phyloP scores from a whole-genome alignment of 2,888 invertebrate species.

The Microctonus hyperodae region DNA sequence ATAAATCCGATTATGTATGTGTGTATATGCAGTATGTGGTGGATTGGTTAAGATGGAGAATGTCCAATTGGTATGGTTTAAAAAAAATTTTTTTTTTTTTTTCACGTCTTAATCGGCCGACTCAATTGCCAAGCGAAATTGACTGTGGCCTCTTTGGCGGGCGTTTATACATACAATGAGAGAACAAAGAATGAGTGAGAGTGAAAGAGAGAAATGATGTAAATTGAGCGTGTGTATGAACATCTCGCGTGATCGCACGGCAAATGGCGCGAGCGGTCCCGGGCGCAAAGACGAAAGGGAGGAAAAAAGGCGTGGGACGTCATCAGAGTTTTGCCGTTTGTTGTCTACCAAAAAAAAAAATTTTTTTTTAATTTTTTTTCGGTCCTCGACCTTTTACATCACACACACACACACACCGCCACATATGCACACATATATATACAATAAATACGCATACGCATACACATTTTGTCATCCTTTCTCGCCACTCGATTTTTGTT shows the following conservation, averaged over 20 bases:
- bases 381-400: slow-evolving; percentile 15
- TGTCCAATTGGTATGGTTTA: slow-evolving; percentile 32
- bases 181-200: neutral
- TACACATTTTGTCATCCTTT: neutral
- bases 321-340: slow-evolving; percentile 25
- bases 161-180: neutral
- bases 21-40: slow-evolving; percentile 9
- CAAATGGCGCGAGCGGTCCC: slow-evolving; percentile 12
- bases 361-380: neutral
- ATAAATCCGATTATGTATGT: neutral
- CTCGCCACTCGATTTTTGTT: neutral
- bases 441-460: neutral
- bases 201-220: neutral
- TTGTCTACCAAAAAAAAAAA: slow-evolving; percentile 1
- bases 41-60: slow-evolving; percentile 23
- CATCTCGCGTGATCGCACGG: slow-evolving; percentile 22
- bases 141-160: slow-evolving; percentile 29
- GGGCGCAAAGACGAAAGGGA: slow-evolving; percentile 10
- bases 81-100: no score
- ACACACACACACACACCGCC: neutral
- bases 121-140: slow-evolving; percentile 41
- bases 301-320: slow-evolving; percentile 22
- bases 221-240: slow-evolving; percentile 18
- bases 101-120: slow-evolving; percentile 38
- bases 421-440: no score